Base-by-base conservation (phyloP, 2,797 vertebrate species). In the Neomorphus geoffroyi region DNA sequence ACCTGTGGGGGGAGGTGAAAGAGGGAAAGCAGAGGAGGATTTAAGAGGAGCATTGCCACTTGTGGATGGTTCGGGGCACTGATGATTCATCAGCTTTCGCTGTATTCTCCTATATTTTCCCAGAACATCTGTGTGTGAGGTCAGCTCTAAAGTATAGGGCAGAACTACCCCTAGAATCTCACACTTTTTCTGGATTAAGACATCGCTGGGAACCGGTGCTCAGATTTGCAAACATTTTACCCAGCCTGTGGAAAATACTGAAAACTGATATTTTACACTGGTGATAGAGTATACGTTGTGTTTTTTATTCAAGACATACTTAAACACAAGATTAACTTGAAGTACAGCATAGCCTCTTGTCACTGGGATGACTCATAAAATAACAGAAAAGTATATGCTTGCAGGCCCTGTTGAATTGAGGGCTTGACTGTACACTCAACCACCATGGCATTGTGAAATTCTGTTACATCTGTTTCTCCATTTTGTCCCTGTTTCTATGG, bases 271-370 rank as follows among this genome's bases (percentile, higher is more conserved):
- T 71, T 84, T 80, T 79, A 61, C 2, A 1, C 16, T 80, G 12
- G 2, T 56, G 37, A 57, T 53, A 0, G 0, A 64, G 15, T 30
- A 32, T 33, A 24, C 22, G 33, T 71, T 15, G 7, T 0, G 0
- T 18, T 85, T 71, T 82, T 77, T 17, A 43, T 90, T 91, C 61
- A 39, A n/a, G 23, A 64, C 22, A 8, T 64, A 41, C 57, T 78
- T 80, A 70, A 66, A 32, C 19, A 50, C 57, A 67, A 66, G 54
- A 88, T 64, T 50, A 62, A 57, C 32, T 74, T 2, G 0, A 80
- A 67, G 10, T 58, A 33, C n/a, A 57, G 0, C 46, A n/a, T 33
- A 82, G 48, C 24, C 30, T 67, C n/a, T 71, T 94, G 39, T 74
- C 73, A 54, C 32, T 88, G 33, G 13, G 41, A 32, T 80, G 16